phyloP scores from a whole-genome alignment of 2,888 invertebrate genomes.

The Podabrus alpinus region DNA sequence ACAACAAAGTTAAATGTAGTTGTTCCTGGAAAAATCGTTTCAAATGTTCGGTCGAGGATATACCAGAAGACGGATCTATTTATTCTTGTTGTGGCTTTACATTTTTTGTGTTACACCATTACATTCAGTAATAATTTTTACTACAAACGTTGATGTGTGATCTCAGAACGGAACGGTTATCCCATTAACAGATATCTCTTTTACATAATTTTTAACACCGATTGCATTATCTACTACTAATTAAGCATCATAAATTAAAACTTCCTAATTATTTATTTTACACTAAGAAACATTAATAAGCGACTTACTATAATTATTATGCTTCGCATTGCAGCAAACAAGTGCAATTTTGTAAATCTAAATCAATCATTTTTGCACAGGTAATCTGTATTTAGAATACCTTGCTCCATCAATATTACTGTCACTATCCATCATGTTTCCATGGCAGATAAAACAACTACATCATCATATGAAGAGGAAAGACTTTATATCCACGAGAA shows the following conservation, averaged over 20 bases:
- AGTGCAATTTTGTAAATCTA: constrained; percentile 8
- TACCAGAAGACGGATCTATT: not conserved
- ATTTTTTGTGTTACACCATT: not conserved
- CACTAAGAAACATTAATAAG: not conserved
- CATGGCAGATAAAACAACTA: constrained; percentile 18
- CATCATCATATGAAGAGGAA: constrained; percentile 5
- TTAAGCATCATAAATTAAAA: not conserved
- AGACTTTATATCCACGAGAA: constrained; percentile 2
- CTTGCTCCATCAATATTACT: constrained; percentile 19
- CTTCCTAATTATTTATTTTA: not conserved
- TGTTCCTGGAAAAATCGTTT: not conserved
- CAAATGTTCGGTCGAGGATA: not conserved
- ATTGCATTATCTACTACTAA: not conserved
- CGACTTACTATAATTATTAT: not conserved
- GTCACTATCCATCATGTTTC: constrained; percentile 17
- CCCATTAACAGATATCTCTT: not conserved
- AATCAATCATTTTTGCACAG: constrained; percentile 25
- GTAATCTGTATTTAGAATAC: constrained; percentile 7
- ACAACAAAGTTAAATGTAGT: not conserved
- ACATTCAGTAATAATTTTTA: not conserved
- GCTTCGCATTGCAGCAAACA: not conserved
- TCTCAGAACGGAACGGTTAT: not conserved
- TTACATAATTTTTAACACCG: not conserved
- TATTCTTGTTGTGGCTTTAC: not conserved
- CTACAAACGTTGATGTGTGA: not conserved